Conservation (phyloP, 2,888 invertebrate species). For the Pinctada fucata region DNA sequence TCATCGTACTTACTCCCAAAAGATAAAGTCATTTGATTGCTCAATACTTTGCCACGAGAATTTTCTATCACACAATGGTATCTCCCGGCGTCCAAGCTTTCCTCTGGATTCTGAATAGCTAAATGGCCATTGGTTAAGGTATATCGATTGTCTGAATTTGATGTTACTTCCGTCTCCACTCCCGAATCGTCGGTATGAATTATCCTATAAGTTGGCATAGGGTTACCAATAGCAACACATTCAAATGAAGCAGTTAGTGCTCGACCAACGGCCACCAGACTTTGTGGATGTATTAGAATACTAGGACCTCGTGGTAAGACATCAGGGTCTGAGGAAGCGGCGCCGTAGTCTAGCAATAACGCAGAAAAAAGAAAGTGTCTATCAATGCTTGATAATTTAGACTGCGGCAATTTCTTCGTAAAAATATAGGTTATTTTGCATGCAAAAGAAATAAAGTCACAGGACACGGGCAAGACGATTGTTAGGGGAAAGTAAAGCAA, state of each 20-base stretch:
- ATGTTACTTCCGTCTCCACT: slow-evolving; percentile 25
- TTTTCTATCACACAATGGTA: slow-evolving; percentile 95
- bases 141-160: slow-evolving; percentile 76
- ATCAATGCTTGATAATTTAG: neutral
- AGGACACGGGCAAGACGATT: too few relatives aligned
- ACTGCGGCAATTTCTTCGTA: too few relatives aligned
- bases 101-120: slow-evolving; percentile 88
- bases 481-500: too few relatives aligned
- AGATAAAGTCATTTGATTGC: slow-evolving; percentile 90
- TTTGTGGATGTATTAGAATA: slow-evolving; percentile 87
- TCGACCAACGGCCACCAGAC: slow-evolving; percentile 73
- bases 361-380: neutral
- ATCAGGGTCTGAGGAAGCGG: slow-evolving; percentile 82
- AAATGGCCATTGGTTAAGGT: slow-evolving; percentile 94
- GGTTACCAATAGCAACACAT: slow-evolving; percentile 84
- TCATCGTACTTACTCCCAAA: slow-evolving; percentile 82
- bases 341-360: slow-evolving; percentile 49
- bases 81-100: slow-evolving; percentile 87
- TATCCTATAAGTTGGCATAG: slow-evolving; percentile 91
- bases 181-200: slow-evolving; percentile 80
- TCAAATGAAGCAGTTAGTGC: slow-evolving; percentile 37
- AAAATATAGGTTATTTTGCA: too few relatives aligned
- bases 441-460: too few relatives aligned
- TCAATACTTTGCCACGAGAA: slow-evolving; percentile 90
- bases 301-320: slow-evolving; percentile 92